Evolutionary conservation across 2,888 invertebrate species (phyloP).

Genomic region (Protonemura montana): DNA sequence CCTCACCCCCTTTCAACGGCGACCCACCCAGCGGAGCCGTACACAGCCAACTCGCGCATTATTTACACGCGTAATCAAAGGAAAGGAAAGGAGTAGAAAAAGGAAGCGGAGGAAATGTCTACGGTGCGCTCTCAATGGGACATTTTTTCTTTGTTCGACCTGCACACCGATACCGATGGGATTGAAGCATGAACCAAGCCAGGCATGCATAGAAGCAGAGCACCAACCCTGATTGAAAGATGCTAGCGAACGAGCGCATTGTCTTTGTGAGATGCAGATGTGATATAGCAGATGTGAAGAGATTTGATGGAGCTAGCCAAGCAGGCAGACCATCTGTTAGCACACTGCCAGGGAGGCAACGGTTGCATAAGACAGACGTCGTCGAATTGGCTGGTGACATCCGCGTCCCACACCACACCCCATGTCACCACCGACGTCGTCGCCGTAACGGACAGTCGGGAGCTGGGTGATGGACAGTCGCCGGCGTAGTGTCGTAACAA

Average conservation of each 20-base stretch:
- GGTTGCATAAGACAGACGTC: neutral
- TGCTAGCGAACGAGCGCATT: neutral
- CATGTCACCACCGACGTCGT: neutral
- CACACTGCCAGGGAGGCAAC: neutral
- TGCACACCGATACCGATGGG: neutral
- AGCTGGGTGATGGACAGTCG: neutral
- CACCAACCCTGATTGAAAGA: constrained; percentile 12
- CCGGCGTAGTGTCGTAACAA: neutral
- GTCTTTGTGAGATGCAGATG: constrained; percentile 12
- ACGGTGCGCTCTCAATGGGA: neutral
- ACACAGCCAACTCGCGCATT: constrained; percentile 7
- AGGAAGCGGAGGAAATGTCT: constrained; percentile 5
- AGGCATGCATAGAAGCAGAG: neutral
- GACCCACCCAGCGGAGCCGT: neutral
- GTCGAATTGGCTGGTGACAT: neutral
- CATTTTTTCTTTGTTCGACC: constrained; percentile 5
- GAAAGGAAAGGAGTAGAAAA: constrained; percentile 7
- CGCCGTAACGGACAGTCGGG: neutral
- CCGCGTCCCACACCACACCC: neutral
- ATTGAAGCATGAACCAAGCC: constrained; percentile 12
- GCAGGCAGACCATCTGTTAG: neutral
- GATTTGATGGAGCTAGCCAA: neutral
- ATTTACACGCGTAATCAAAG: constrained; percentile 12
- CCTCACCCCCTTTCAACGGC: neutral
- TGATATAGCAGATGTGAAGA: constrained; percentile 3